Evolutionary conservation across 1,140 invertebrate genomes (phyloP).

Genomic region (Temnothorax nylanderi): DNA sequence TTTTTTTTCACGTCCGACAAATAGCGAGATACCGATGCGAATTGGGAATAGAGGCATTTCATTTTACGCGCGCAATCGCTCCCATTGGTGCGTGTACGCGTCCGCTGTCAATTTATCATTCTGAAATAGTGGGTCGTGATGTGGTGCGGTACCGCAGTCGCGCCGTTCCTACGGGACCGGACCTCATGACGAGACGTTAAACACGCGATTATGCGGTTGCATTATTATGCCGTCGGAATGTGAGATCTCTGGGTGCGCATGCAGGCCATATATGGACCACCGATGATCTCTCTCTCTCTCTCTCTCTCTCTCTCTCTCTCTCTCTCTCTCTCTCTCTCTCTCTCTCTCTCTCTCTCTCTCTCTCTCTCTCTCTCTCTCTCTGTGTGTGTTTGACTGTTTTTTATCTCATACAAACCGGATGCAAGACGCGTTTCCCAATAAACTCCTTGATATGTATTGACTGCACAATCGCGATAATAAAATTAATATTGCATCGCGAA

Average conservation of each 20-base stretch:
- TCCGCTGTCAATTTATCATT: conserved; percentile 72
- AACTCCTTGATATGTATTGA: not conserved
- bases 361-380: too few species aligned
- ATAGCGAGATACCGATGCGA: conserved; percentile 22
- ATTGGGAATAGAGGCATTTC: conserved; percentile 53
- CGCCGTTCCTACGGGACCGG: conserved; percentile 59
- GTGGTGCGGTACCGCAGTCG: conserved; percentile 47
- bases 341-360: too few species aligned
- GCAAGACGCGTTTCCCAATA: not conserved
- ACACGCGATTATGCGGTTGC: conserved; percentile 69
- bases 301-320: too few species aligned
- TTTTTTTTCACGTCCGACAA: not conserved
- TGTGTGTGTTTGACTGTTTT: not conserved
- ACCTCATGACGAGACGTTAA: conserved; percentile 67
- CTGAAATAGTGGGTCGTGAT: conserved; percentile 60
- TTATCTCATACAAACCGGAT: not conserved
- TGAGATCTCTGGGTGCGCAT: not conserved
- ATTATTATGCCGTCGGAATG: conserved; percentile 66
- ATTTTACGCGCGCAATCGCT: conserved; percentile 67
- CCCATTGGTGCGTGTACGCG: conserved; percentile 56
- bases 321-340: too few species aligned
- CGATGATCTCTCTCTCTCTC: not conserved
- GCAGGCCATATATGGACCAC: not conserved
- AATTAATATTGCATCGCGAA: not conserved
- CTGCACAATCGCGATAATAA: not conserved